phyloP scores from a whole-genome alignment of 2,888 invertebrate genomes.

The Caenorhabditis afra region DNA sequence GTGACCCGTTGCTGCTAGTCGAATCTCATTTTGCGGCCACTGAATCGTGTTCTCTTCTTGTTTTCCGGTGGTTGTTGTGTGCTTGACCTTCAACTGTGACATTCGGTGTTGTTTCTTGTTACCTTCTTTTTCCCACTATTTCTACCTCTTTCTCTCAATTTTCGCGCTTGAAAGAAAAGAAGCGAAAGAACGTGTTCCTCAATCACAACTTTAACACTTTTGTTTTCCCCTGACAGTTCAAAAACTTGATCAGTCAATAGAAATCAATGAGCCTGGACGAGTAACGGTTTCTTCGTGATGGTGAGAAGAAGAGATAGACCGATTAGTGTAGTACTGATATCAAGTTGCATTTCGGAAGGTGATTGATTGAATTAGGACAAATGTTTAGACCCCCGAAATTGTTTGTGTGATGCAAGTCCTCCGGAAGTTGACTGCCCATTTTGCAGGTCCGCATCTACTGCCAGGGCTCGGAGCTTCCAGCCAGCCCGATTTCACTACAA shows the following conservation, averaged over 20 bases:
- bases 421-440: not conserved
- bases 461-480: constrained; percentile 74
- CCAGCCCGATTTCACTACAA: constrained; percentile 75
- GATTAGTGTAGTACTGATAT: constrained; percentile 23
- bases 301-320: too few species aligned
- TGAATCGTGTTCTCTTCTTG: constrained; percentile 42
- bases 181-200: not conserved
- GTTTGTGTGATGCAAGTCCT: not conserved
- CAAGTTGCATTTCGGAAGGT: constrained; percentile 28
- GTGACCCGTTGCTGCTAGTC: constrained; percentile 7
- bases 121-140: constrained; percentile 9
- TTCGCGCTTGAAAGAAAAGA: constrained; percentile 24
- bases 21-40: not conserved
- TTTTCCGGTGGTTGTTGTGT: constrained; percentile 48
- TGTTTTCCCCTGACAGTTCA: too few species aligned
- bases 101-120: constrained; percentile 46
- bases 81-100: constrained; percentile 57
- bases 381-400: constrained; percentile 19
- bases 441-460: constrained; percentile 79
- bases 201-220: not conserved
- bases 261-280: too few species aligned
- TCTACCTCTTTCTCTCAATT: constrained; percentile 23
- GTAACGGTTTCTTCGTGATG: too few species aligned
- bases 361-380: constrained; percentile 43
- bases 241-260: too few species aligned